Conservation (phyloP, 2,113 vertebrate genomes). For the Piliocolobus tephrosceles region DNA sequence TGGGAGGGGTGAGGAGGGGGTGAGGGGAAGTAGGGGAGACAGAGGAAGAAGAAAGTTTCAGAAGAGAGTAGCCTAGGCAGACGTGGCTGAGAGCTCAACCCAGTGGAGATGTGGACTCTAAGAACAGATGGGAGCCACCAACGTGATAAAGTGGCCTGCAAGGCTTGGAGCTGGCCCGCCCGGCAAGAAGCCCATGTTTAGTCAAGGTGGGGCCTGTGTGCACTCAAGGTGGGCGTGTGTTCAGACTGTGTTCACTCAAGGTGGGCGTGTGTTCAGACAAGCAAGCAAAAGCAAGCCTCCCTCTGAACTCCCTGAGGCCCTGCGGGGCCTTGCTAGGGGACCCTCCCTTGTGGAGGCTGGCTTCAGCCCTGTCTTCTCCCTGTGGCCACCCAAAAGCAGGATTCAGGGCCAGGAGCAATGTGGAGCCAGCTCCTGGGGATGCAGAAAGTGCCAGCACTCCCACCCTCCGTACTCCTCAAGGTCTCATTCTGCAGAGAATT, state of each 20-base stretch:
- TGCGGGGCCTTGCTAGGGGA: neutral
- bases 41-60: neutral
- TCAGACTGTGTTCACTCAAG: neutral
- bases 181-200: neutral
- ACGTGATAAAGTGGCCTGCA: fast-evolving
- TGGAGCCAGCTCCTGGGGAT: neutral
- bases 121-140: neutral
- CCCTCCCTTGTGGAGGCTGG: neutral
- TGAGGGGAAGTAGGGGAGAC: fast-evolving
- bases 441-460: neutral
- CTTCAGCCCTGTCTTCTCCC: neutral
- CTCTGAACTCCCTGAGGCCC: neutral
- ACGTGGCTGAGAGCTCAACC: neutral
- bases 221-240: neutral
- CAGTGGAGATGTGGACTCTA: neutral
- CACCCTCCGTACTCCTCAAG: too few relatives aligned
- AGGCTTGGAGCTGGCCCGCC: neutral
- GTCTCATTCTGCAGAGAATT: neutral
- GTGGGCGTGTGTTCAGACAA: neutral
- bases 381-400: neutral
- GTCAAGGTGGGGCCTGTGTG: neutral
- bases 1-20: too few relatives aligned
- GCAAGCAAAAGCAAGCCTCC: neutral
- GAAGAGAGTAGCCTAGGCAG: neutral
- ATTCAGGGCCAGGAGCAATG: neutral